These are phyloP conservation scores for Arremon aurantiirostris DNA, from an alignment of 2,797 vertebrate species.

Conservation along the genomic window DNA sequence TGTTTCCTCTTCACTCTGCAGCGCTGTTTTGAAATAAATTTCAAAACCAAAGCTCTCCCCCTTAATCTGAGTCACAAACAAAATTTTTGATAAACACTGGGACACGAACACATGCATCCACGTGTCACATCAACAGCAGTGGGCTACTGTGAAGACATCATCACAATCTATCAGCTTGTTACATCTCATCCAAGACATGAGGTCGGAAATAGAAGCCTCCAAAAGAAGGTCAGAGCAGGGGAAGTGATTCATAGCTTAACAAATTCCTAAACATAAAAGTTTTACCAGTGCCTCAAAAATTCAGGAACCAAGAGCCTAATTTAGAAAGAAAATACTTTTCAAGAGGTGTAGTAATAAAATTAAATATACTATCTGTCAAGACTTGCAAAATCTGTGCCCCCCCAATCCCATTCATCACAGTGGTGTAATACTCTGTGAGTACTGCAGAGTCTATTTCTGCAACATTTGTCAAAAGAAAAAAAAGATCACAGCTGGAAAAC, in stretches of 20 bases:
- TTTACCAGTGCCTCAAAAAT: not conserved
- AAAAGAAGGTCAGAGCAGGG: not conserved
- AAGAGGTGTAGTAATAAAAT: not conserved
- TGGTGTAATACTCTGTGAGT: rapidly evolving
- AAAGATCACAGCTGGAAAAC: not conserved
- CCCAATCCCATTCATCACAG: not conserved
- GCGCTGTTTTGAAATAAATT: not conserved
- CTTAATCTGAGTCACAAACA: not conserved
- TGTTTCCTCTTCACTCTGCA: not conserved
- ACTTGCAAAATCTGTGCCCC: not conserved
- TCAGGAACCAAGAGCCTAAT: not conserved
- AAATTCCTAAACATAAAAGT: not conserved
- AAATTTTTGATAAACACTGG: not conserved
- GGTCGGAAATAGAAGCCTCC: not conserved
- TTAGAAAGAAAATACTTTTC: not conserved
- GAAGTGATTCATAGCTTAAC: not conserved
- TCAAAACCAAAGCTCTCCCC: not conserved
- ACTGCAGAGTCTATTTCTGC: not conserved
- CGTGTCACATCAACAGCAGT: not conserved
- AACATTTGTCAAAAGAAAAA: not conserved
- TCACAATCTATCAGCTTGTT: not conserved
- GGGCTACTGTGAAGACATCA: not conserved
- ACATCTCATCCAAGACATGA: not conserved
- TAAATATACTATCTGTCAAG: not conserved
- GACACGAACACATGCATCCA: not conserved